phyloP scores from a whole-genome alignment of 2,888 invertebrate genomes.

The Andrena trimmerana region DNA sequence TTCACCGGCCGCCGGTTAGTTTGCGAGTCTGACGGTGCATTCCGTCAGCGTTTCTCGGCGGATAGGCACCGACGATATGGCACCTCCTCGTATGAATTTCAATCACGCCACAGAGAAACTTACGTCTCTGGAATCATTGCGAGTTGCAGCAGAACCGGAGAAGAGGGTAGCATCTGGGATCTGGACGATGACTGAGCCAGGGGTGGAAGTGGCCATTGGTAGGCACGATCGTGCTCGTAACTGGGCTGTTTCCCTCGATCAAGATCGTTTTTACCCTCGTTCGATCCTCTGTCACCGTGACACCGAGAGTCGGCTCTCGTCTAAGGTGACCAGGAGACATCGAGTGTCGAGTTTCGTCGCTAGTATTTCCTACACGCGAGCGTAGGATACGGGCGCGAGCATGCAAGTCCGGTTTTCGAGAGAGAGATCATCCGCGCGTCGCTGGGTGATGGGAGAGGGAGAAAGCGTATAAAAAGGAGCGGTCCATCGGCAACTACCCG shows the following conservation, averaged over 20 bases:
- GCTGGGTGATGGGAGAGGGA: slow-evolving; percentile 72
- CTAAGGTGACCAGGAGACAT: slow-evolving; percentile 15
- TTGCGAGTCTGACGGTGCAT: slow-evolving; percentile 33
- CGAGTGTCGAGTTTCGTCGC: slow-evolving; percentile 53
- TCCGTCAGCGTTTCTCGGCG: slow-evolving; percentile 35
- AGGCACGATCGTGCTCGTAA: not conserved
- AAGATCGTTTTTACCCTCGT: slow-evolving; percentile 3
- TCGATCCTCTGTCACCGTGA: slow-evolving; percentile 1
- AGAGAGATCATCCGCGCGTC: slow-evolving; percentile 61
- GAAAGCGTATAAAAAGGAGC: slow-evolving; percentile 82
- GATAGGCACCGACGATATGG: not conserved
- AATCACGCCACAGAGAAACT: not conserved
- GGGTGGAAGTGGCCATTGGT: too few relatives aligned
- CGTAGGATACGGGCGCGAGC: slow-evolving; percentile 64
- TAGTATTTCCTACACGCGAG: slow-evolving; percentile 55
- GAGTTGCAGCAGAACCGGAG: not conserved
- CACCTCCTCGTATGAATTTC: not conserved
- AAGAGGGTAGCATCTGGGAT: too few relatives aligned
- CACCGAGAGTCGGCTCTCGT: slow-evolving; percentile 39
- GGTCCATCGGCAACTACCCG: slow-evolving; percentile 71
- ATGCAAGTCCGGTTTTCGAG: slow-evolving; percentile 67
- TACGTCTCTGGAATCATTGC: not conserved
- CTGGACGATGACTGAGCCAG: too few relatives aligned
- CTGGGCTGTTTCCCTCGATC: not conserved
- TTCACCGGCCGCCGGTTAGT: slow-evolving; percentile 32